Evolutionary conservation across 1,140 invertebrate genomes (phyloP).

Genomic region (Apolygus lucorum): DNA sequence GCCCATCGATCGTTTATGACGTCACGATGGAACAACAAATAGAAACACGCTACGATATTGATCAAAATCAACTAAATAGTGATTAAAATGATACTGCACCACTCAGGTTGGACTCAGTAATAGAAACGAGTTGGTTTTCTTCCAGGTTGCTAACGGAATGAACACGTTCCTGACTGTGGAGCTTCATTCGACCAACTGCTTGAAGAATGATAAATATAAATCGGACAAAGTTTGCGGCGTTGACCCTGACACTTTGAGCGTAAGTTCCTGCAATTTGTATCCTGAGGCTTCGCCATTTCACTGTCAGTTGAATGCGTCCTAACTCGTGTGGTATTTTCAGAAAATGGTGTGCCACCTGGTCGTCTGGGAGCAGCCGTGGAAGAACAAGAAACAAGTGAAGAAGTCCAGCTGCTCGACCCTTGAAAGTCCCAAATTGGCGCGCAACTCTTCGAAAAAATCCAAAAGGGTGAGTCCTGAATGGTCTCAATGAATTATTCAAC

Average conservation of each 20-base stretch:
- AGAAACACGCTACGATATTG: conserved; percentile 7
- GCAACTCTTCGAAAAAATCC: not conserved
- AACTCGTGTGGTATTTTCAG: not conserved
- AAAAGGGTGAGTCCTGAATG: conserved; percentile 8
- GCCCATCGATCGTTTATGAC: too few species aligned
- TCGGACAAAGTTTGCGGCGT: not conserved
- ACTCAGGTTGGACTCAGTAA: too few species aligned
- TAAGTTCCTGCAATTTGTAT: not conserved
- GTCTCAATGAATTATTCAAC: too few species aligned
- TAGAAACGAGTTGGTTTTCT: not conserved
- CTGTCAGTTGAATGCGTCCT: not conserved
- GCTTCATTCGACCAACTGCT: conserved; percentile 25
- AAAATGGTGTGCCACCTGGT: not conserved
- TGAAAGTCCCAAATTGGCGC: not conserved
- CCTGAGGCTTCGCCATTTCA: too few species aligned
- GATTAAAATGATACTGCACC: too few species aligned
- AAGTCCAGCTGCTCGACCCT: not conserved
- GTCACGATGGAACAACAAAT: too few species aligned
- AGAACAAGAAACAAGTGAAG: not conserved
- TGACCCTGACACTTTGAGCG: not conserved
- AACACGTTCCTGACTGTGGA: conserved; percentile 25
- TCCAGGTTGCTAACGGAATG: conserved; percentile 23
- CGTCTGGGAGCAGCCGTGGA: not conserved
- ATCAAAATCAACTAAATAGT: too few species aligned
- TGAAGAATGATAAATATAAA: conserved; percentile 6